phyloP scores from a whole-genome alignment of 2,797 vertebrate genomes.

The Xenopus petersii region DNA sequence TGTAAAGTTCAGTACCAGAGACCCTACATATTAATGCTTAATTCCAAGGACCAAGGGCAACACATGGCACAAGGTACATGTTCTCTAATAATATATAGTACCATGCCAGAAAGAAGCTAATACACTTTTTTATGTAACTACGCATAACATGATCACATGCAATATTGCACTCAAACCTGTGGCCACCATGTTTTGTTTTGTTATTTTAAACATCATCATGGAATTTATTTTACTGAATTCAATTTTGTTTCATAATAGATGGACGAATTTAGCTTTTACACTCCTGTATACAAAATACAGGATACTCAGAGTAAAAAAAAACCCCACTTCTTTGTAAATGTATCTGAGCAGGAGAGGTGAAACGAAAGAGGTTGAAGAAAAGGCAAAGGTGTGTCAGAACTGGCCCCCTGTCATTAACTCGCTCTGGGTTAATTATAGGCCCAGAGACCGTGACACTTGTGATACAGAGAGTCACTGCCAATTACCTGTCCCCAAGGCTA shows the following conservation, averaged over 20 bases:
- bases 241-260: not conserved
- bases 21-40: no score
- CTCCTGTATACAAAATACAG: not conserved
- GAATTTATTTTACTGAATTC: not conserved
- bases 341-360: not conserved
- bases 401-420: constrained; percentile 39
- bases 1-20: no score
- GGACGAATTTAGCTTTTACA: not conserved
- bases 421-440: constrained; percentile 44
- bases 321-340: not conserved
- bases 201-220: not conserved
- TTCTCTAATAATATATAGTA: no score
- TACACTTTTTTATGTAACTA: no score
- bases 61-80: no score
- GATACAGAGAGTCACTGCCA: constrained; percentile 40
- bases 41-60: no score
- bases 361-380: not conserved
- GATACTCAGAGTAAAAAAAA: not conserved
- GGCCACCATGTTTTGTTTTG: not conserved
- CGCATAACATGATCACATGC: no score
- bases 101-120: no score
- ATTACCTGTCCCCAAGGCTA: constrained; percentile 43
- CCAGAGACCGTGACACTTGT: constrained; percentile 37
- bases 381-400: not conserved
- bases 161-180: no score